Evolutionary conservation across 2,888 invertebrate genomes (phyloP), one percentile per base, ranked within the genome.

Genomic region (Diabrotica balteata): DNA sequence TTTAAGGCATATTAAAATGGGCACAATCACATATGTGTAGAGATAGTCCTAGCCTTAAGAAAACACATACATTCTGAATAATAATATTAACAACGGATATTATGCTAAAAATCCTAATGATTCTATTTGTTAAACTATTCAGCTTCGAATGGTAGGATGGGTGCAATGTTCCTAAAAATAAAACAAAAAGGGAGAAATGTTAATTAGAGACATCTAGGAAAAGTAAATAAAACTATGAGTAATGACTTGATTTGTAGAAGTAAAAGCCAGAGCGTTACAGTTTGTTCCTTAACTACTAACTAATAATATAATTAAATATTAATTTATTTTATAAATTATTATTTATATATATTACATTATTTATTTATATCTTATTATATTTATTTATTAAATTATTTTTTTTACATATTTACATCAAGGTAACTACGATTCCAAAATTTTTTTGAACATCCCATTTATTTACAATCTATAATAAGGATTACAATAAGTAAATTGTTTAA

Each of bases 121-220:
- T 69, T 76, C 75, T 78, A 78, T 69, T 63, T 70, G 69, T 76
- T 74, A 73, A 75, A 77, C 78, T 78, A 79, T 72, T 78, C 81
- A 80, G 81, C 81, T 81, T 81, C 80, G 76, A 80, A 79, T 81
- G 83, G 83, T 84, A 84, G 83, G 82, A 82, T 84, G 83, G 84
- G 84, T 84, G 83, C 79, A 77, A 77, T 75, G 75, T 81, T 84
- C 84, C 83, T 84, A 83, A 82, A 80, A 79, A 69, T 69, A 76
- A 63, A 44, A 68, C 58, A 63, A 63, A 63, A 54, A 59, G 45
- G 43, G 8, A 22, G 44, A 44, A 60, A 55, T 60, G 51, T 52
- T 45, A 8, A 11, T 11, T 54, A 43, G n/a, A 54, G 7, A 57
- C 50, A 47, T 74, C 64, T 65, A 63, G 66, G 67, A 11, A 7